These are phyloP conservation scores for Drosophila ambigua DNA, from an alignment of 1,140 invertebrate species.

Conservation along the genomic window DNA sequence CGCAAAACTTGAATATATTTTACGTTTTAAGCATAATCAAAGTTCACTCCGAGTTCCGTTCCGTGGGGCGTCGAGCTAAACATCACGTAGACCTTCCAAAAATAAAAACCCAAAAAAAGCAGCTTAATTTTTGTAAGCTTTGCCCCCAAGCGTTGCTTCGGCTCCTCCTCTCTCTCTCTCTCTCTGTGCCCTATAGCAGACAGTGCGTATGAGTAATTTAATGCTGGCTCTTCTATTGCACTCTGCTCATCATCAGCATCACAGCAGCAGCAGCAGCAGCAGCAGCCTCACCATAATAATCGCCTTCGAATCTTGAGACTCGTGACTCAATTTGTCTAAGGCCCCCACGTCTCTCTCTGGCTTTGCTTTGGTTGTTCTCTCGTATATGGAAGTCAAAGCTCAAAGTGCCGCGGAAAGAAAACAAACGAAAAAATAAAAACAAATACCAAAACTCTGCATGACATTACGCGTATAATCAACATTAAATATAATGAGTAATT, in stretches of 20 bases:
- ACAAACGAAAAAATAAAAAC: constrained; percentile 2
- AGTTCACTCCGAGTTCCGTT: constrained; percentile 37
- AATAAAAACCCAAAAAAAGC: constrained; percentile 24
- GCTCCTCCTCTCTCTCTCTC: background rate
- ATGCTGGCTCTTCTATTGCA: constrained; percentile 26
- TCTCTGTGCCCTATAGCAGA: background rate
- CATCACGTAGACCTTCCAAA: constrained; percentile 55
- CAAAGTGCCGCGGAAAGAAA: background rate
- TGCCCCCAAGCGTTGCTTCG: constrained; percentile 14
- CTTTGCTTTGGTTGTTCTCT: background rate
- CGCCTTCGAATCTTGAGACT: constrained; percentile 33
- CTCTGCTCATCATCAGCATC: no score
- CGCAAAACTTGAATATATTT: constrained; percentile 4
- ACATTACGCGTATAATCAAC: constrained; percentile 31
- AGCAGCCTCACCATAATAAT: constrained; percentile 33
- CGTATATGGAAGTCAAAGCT: constrained; percentile 25
- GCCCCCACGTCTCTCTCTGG: no score
- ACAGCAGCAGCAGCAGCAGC: background rate
- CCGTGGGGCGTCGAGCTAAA: constrained; percentile 28
- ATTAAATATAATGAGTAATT: constrained; percentile 59
- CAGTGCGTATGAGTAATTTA: constrained; percentile 62
- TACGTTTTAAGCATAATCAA: constrained; percentile 48
- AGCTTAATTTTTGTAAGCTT: constrained; percentile 37
- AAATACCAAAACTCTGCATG: constrained; percentile 13
- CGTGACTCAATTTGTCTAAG: constrained; percentile 58